Evolutionary conservation across 2,797 vertebrate species (phyloP).

Genomic region (Acanthurus leucopareius): DNA sequence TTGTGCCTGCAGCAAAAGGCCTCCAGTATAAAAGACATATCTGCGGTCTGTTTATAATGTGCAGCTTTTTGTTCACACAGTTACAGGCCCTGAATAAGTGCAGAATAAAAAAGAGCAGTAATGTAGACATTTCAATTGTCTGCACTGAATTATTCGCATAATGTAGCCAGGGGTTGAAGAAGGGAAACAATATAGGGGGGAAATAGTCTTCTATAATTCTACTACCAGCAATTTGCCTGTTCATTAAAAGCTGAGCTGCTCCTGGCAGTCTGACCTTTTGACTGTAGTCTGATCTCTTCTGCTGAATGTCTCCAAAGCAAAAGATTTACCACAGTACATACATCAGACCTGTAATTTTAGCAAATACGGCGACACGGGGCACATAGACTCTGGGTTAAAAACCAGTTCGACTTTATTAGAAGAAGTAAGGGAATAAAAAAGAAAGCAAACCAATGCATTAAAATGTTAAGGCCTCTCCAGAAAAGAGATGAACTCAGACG

Average conservation of each 20-base stretch:
- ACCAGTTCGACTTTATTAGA: conserved; percentile 77
- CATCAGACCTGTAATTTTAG: conserved; percentile 16
- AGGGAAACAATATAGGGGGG: background rate
- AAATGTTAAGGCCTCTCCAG: conserved; percentile 44
- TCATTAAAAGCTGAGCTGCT: conserved; percentile 25
- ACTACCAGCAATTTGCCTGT: background rate
- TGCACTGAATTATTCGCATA: background rate
- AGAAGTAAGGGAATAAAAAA: conserved; percentile 52
- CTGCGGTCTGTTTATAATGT: conserved; percentile 21
- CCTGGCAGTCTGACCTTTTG: conserved; percentile 23
- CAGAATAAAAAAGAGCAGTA: conserved; percentile 1
- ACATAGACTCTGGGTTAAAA: conserved; percentile 42
- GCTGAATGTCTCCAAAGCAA: conserved; percentile 18
- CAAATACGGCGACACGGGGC: conserved; percentile 17
- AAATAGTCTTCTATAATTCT: background rate
- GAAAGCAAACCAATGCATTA: conserved; percentile 33
- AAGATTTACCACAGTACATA: background rate
- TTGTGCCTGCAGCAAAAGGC: conserved; percentile 46
- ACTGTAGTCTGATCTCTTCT: conserved; percentile 4
- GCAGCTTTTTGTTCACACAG: conserved; percentile 24
- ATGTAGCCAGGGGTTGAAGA: background rate
- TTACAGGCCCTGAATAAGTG: background rate
- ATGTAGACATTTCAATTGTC: background rate
- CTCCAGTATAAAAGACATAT: conserved; percentile 28
- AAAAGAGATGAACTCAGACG: conserved; percentile 77